phyloP scores from a whole-genome alignment of 2,888 invertebrate genomes.

The Temnothorax rugatulus region DNA sequence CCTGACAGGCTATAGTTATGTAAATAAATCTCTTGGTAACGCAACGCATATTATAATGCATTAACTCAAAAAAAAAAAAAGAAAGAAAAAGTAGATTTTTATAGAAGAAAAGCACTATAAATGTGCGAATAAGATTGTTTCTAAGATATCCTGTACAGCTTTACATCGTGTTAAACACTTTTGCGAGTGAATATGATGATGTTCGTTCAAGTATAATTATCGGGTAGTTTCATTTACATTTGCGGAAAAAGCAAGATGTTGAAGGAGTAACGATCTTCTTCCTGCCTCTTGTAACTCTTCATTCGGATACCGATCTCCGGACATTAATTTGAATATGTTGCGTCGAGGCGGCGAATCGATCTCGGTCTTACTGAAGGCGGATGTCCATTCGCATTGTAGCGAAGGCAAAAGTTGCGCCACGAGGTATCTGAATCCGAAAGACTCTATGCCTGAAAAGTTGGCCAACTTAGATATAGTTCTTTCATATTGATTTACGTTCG shows the following conservation, averaged over 20 bases:
- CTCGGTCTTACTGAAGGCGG: slow-evolving; percentile 52
- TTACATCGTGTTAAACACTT: slow-evolving; percentile 9
- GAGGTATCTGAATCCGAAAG: slow-evolving; percentile 19
- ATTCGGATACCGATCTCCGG: slow-evolving; percentile 52
- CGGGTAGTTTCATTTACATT: slow-evolving; percentile 25
- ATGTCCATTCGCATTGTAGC: slow-evolving; percentile 48
- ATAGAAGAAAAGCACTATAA: not conserved
- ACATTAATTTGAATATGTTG: slow-evolving; percentile 57
- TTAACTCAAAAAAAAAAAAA: not conserved
- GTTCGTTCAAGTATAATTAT: slow-evolving; percentile 10
- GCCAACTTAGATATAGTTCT: slow-evolving; percentile 11
- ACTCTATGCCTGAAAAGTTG: slow-evolving; percentile 28
- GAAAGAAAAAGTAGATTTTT: not conserved
- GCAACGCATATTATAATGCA: not conserved
- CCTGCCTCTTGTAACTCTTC: slow-evolving; percentile 55
- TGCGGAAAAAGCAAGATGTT: slow-evolving; percentile 39
- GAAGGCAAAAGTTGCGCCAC: slow-evolving; percentile 40
- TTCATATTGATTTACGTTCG: slow-evolving; percentile 20
- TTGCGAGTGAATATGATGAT: not conserved
- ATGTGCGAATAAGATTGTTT: not conserved
- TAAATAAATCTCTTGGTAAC: slow-evolving; percentile 25
- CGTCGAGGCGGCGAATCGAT: slow-evolving; percentile 54
- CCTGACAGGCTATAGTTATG: slow-evolving; percentile 8
- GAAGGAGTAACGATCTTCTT: slow-evolving; percentile 35
- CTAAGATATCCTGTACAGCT: not conserved